Conservation (phyloP, 2,888 invertebrate genomes). For the Drosophila colorata region DNA sequence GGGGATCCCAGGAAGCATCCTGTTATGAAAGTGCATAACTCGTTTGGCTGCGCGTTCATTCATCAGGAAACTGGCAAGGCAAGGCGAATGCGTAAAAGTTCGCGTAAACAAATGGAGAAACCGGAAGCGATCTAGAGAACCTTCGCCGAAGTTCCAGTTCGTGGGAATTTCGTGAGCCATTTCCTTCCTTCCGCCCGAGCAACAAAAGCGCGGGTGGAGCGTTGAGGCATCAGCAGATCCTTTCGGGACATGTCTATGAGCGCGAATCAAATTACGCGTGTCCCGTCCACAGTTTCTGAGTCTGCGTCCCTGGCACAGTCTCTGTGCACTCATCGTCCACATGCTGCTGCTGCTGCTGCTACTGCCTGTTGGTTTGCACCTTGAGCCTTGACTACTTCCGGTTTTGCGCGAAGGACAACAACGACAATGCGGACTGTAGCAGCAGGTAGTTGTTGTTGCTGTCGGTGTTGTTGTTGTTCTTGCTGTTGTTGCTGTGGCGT, state of each 20-base stretch:
- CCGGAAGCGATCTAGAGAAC: conserved; percentile 54
- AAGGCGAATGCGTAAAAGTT: conserved; percentile 69
- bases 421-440: conserved; percentile 30
- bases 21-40: conserved; percentile 64
- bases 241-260: conserved; percentile 51
- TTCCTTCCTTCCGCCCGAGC: conserved; percentile 59
- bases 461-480: conserved; percentile 18
- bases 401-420: conserved; percentile 74
- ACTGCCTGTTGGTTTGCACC: conserved; percentile 68
- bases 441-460: conserved; percentile 55
- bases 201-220: conserved; percentile 37
- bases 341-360: conserved; percentile 55
- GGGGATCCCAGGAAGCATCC: conserved; percentile 60
- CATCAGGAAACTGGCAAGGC: not conserved
- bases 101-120: conserved; percentile 65
- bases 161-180: conserved; percentile 70
- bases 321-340: conserved; percentile 64
- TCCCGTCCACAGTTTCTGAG: conserved; percentile 6
- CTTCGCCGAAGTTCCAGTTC: conserved; percentile 44
- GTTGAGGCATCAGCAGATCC: conserved; percentile 11
- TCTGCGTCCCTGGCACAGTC: conserved; percentile 20
- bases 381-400: conserved; percentile 78
- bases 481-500: conserved; percentile 16
- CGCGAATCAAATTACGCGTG: conserved; percentile 75
- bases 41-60: conserved; percentile 58